Percentiles rank a stretch among this genome's conserved stretches.
Evolutionary conservation across 2,113 vertebrate species (phyloP).

Genomic region (Rostratula benghalensis): DNA sequence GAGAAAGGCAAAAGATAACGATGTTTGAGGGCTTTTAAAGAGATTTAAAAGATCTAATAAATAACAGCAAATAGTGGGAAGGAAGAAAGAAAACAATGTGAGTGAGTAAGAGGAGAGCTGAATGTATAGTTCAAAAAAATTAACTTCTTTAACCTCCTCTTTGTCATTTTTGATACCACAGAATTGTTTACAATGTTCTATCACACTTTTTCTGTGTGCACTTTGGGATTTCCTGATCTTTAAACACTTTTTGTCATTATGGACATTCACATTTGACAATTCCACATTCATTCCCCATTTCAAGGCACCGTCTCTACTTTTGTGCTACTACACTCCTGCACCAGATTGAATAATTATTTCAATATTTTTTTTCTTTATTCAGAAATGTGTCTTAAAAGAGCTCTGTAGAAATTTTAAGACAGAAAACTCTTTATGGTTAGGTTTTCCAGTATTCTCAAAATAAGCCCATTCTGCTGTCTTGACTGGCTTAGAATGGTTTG

Average conservation of each 20-base stretch:
- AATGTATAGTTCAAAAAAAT: neutral
- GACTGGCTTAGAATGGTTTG: neutral
- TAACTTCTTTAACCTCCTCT: neutral
- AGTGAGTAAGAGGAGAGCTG: neutral
- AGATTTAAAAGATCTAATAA: neutral
- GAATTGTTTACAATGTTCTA: neutral
- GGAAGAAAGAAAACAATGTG: neutral
- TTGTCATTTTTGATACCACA: neutral
- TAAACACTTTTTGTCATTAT: neutral
- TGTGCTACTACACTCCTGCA: neutral
- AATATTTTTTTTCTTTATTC: neutral
- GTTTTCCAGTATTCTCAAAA: neutral
- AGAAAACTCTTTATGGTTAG: neutral
- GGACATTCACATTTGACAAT: neutral
- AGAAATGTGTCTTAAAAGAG: neutral
- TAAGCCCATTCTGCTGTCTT: neutral
- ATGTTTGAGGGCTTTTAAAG: neutral
- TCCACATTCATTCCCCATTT: neutral
- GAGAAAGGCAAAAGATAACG: neutral
- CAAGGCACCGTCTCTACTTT: neutral
- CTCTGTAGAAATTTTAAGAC: neutral
- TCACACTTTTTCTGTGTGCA: neutral
- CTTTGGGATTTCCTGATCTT: neutral
- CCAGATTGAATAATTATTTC: neutral
- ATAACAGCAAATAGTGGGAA: neutral